A percentile compares a stretch with the other conserved stretches of the same genome.
These are phyloP conservation scores for Helicoverpa armigera DNA, from an alignment of 1,140 invertebrate genomes.

Conservation along the genomic window DNA sequence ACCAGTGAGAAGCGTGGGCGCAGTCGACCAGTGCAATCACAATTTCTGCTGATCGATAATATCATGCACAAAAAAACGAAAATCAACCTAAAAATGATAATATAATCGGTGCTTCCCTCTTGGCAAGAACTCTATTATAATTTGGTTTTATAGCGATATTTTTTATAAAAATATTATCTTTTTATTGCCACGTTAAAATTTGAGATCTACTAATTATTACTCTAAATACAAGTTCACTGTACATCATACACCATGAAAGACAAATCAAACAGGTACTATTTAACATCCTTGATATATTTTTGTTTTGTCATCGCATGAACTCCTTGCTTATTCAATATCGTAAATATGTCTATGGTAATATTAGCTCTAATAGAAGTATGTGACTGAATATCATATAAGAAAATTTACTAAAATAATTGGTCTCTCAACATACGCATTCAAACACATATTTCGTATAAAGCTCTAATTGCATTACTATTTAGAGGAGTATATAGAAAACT, in stretches of 20 bases:
- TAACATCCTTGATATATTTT: conserved; percentile 40
- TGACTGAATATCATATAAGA: conserved; percentile 22
- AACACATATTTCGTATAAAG: conserved; percentile 20
- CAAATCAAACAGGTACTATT: conserved; percentile 52
- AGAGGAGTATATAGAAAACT: conserved; percentile 39
- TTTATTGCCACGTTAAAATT: conserved; percentile 54
- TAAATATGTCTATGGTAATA: conserved; percentile 26
- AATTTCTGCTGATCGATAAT: background rate
- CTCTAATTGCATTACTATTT: conserved; percentile 14
- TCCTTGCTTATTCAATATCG: conserved; percentile 15
- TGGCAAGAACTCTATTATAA: conserved; percentile 48
- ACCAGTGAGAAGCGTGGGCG: conserved; percentile 19
- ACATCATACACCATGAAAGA: conserved; percentile 36
- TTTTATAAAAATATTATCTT: conserved; percentile 54
- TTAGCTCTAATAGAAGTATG: conserved; percentile 35
- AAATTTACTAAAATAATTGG: conserved; percentile 40
- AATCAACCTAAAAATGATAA: conserved; percentile 21
- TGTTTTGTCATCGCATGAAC: conserved; percentile 33
- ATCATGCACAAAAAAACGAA: conserved; percentile 17
- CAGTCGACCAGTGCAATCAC: conserved; percentile 10
- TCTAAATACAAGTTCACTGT: conserved; percentile 46
- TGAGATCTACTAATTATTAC: conserved; percentile 57
- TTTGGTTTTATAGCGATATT: conserved; percentile 43
- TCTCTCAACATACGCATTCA: conserved; percentile 28
- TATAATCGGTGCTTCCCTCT: conserved; percentile 20